A percentile compares a stretch with the other conserved stretches of the same genome.
Evolutionary conservation across 2,888 invertebrate species (phyloP).

Genomic region (Petrophora chlorosata): DNA sequence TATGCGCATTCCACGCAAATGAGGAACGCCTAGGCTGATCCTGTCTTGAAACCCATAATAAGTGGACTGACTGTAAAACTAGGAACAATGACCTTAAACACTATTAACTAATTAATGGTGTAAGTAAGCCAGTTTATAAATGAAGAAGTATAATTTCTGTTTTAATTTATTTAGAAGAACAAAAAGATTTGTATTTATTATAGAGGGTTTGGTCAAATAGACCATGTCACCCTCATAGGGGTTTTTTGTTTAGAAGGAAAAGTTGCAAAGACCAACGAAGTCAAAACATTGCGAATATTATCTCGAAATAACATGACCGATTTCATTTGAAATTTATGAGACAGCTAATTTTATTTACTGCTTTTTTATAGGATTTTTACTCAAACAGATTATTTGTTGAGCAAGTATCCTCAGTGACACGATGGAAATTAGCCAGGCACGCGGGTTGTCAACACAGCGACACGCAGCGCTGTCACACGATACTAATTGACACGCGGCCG

Average conservation of each 20-base stretch:
- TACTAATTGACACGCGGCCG: too few relatives aligned
- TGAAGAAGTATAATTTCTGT: too few relatives aligned
- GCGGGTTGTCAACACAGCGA: neutral
- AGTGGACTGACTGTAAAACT: neutral
- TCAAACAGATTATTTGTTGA: constrained; percentile 9
- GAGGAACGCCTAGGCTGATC: neutral
- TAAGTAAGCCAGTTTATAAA: too few relatives aligned
- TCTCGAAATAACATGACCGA: neutral
- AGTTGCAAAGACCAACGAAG: too few relatives aligned
- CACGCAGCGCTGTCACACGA: neutral
- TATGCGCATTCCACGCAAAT: constrained; percentile 15
- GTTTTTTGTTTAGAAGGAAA: too few relatives aligned
- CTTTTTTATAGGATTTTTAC: constrained; percentile 3
- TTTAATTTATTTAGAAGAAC: neutral
- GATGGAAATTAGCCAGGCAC: constrained; percentile 1
- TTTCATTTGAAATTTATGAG: constrained; percentile 12
- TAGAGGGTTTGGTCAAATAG: too few relatives aligned
- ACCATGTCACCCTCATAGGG: too few relatives aligned
- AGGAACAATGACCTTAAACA: neutral
- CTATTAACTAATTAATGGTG: too few relatives aligned
- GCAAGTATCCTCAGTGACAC: neutral
- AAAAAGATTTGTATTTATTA: too few relatives aligned
- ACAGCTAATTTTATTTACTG: constrained; percentile 6
- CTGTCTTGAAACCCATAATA: neutral
- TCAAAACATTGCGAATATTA: constrained; percentile 1